A percentile compares a stretch with the other conserved stretches of the same genome.
These are phyloP conservation scores for Oscheius sp. DNA, from an alignment of 2,888 invertebrate species.

Conservation along the genomic window DNA sequence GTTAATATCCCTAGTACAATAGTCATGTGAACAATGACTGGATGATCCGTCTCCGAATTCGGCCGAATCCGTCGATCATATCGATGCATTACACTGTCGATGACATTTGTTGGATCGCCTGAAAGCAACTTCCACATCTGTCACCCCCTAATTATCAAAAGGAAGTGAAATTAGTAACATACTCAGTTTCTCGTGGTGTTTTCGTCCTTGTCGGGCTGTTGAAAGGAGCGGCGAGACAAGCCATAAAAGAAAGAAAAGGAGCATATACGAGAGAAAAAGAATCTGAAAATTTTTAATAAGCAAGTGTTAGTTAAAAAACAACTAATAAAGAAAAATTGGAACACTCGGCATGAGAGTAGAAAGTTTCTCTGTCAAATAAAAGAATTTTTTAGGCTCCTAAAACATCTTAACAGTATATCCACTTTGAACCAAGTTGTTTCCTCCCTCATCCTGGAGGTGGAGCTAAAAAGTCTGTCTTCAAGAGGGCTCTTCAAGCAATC, in stretches of 20 bases:
- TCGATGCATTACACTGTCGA: constrained; percentile 49
- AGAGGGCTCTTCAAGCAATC: too few species aligned
- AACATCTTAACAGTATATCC: too few species aligned
- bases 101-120: constrained; percentile 32
- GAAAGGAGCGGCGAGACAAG: neutral
- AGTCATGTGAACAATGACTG: constrained; percentile 64
- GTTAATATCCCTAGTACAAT: constrained; percentile 68
- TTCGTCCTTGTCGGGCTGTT: constrained; percentile 6
- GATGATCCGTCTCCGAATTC: constrained; percentile 49
- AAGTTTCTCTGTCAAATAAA: too few species aligned
- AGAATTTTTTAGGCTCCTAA: too few species aligned
- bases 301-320: too few species aligned
- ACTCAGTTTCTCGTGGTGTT: constrained; percentile 28
- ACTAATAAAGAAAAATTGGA: neutral
- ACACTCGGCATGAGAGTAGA: too few species aligned
- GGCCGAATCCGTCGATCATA: constrained; percentile 65
- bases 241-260: neutral
- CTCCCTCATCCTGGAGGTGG: too few species aligned
- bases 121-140: neutral
- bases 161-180: neutral
- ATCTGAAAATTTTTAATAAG: too few species aligned
- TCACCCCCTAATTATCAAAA: neutral
- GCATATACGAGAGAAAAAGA: neutral
- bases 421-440: too few species aligned
- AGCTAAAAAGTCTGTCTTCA: too few species aligned